Evolutionary conservation across 2,113 vertebrate species (phyloP).

Genomic region (Gavialis gangeticus): DNA sequence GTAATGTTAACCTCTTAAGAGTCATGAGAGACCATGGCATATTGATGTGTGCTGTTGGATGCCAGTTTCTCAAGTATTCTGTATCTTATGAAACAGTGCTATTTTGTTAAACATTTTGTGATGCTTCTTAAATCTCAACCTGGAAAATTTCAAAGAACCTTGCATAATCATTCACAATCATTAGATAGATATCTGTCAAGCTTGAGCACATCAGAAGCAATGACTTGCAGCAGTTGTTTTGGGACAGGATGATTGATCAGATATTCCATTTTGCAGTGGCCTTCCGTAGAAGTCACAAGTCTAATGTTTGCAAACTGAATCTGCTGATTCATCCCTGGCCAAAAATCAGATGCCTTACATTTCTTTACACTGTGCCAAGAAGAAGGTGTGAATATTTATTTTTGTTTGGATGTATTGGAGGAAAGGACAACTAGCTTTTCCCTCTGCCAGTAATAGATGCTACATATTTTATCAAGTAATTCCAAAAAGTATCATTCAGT

Average conservation of each 20-base stretch:
- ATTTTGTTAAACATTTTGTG: neutral
- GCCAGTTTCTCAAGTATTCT: neutral
- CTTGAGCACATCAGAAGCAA: neutral
- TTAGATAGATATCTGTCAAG: neutral
- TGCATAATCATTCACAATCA: neutral
- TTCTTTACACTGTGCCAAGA: neutral
- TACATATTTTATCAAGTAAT: neutral
- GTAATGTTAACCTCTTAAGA: neutral
- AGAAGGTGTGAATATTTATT: neutral
- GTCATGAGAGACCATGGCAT: neutral
- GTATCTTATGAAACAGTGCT: neutral
- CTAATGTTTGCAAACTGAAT: neutral
- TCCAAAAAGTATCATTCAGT: neutral
- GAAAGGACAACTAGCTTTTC: neutral
- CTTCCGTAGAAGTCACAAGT: constrained; percentile 14
- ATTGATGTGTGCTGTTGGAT: neutral
- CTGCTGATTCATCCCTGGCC: constrained; percentile 15
- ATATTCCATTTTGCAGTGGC: constrained; percentile 35
- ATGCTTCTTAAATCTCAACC: neutral
- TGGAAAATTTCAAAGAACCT: neutral
- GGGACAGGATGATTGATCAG: constrained; percentile 21
- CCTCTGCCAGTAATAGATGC: neutral
- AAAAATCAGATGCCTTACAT: constrained; percentile 8
- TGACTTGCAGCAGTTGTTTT: neutral
- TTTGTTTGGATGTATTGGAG: neutral